A percentile compares a stretch with the other conserved stretches of the same genome.
phyloP scores from a whole-genome alignment of 2,797 vertebrate genomes.

The Pseudochirops corinnae region DNA sequence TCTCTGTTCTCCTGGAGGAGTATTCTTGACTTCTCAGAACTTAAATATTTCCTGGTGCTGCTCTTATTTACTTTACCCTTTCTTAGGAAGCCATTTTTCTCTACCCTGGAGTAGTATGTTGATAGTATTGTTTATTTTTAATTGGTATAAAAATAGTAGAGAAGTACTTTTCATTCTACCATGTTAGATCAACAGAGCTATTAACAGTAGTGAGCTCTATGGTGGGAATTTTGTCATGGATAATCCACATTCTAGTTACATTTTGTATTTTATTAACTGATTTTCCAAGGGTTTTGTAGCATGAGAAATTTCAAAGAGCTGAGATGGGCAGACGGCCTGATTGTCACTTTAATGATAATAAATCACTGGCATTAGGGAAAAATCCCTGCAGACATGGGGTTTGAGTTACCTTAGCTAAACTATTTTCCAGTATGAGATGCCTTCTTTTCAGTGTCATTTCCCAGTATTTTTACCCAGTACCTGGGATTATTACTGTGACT shows the following conservation, averaged over 20 bases:
- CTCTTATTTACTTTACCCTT: constrained; percentile 49
- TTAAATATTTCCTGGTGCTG: constrained; percentile 44
- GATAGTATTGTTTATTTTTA: not conserved
- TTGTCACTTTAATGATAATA: not conserved
- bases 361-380: not conserved
- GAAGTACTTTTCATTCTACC: not conserved
- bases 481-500: constrained; percentile 22
- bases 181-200: not conserved
- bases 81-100: constrained; percentile 40
- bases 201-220: constrained; percentile 35
- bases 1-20: constrained; percentile 53
- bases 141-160: constrained; percentile 22
- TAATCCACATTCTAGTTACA: not conserved
- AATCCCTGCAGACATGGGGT: constrained; percentile 6
- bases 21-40: constrained; percentile 56
- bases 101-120: not conserved
- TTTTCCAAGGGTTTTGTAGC: constrained; percentile 49
- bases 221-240: constrained; percentile 26
- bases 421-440: not conserved
- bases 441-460: constrained; percentile 55
- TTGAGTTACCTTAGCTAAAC: not conserved
- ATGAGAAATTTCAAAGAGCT: constrained; percentile 40
- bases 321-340: not conserved
- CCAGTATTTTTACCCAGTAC: constrained; percentile 3
- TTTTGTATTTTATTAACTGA: constrained; percentile 44